A percentile compares a stretch with the other conserved stretches of the same genome.
Conservation (phyloP, 2,113 vertebrate species). For the Raja brachyura region DNA sequence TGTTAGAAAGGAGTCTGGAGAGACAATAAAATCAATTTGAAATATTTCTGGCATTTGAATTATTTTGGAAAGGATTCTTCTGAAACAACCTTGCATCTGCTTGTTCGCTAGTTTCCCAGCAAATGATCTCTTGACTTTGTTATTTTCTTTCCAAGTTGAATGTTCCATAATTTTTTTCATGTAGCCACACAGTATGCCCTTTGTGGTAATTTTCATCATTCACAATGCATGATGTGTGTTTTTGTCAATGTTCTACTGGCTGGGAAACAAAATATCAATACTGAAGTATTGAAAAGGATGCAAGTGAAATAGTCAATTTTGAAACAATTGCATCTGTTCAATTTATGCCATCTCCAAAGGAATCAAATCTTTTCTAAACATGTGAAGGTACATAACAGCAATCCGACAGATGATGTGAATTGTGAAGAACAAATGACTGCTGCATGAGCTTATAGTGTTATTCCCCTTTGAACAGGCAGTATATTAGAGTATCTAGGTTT, state of each 20-base stretch:
- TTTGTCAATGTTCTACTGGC: not conserved
- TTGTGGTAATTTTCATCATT: not conserved
- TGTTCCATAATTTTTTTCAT: not conserved
- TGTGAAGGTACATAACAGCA: not conserved
- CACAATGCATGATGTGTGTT: not conserved
- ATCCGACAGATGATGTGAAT: not conserved
- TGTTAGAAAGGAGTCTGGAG: slow-evolving; percentile 87
- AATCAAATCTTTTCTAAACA: not conserved
- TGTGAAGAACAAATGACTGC: not conserved
- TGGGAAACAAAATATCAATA: not conserved
- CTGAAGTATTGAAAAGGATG: not conserved
- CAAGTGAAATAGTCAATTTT: not conserved
- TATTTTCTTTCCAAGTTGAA: not conserved
- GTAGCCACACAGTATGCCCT: not conserved
- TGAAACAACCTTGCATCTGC: slow-evolving; percentile 53
- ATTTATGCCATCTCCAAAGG: not conserved
- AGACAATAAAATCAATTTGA: slow-evolving; percentile 97
- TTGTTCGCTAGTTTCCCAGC: slow-evolving; percentile 56
- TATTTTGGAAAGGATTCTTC: slow-evolving; percentile 71
- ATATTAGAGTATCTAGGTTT: slow-evolving; percentile 2
- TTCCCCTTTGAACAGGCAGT: not conserved
- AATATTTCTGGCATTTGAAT: slow-evolving; percentile 73
- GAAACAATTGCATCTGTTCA: not conserved
- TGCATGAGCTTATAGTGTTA: not conserved
- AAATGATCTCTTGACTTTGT: not conserved